Conservation (phyloP, 1,140 invertebrate species). For the Cotesia typhae region DNA sequence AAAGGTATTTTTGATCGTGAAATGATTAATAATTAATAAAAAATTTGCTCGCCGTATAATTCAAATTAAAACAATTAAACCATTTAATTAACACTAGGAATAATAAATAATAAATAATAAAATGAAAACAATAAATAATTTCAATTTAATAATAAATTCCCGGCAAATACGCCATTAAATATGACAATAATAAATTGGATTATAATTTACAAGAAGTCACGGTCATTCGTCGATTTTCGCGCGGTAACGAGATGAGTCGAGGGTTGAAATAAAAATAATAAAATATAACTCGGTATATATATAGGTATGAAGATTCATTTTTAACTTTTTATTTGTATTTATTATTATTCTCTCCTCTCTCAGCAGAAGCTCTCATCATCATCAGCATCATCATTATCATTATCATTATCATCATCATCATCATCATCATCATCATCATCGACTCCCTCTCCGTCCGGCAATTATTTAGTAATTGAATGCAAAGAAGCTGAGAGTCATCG, state of each 20-base stretch:
- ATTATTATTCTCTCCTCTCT: conserved; percentile 17
- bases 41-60: too few relatives aligned
- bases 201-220: conserved; percentile 65
- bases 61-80: too few relatives aligned
- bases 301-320: conserved; percentile 34
- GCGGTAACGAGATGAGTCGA: conserved; percentile 9
- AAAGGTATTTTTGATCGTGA: too few relatives aligned
- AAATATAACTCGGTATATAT: conserved; percentile 24
- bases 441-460: conserved; percentile 49
- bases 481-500: conserved; percentile 62
- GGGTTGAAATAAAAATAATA: conserved; percentile 28
- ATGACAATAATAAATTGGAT: conserved; percentile 66
- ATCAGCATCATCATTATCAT: conserved; percentile 29
- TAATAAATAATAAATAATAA: too few relatives aligned
- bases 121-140: too few relatives aligned
- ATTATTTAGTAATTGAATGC: conserved; percentile 66
- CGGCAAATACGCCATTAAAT: conserved; percentile 38
- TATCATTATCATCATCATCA: conserved; percentile 31
- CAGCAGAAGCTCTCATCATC: background rate
- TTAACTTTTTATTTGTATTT: conserved; percentile 10
- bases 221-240: conserved; percentile 52
- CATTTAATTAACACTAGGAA: too few relatives aligned
- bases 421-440: conserved; percentile 27
- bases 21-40: too few relatives aligned
- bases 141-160: background rate